Evolutionary conservation across 64 coral and sea anemone species (phyloP), one percentile per base, ranked within the genome.

Genomic region (Stichodactyla helianthus): DNA sequence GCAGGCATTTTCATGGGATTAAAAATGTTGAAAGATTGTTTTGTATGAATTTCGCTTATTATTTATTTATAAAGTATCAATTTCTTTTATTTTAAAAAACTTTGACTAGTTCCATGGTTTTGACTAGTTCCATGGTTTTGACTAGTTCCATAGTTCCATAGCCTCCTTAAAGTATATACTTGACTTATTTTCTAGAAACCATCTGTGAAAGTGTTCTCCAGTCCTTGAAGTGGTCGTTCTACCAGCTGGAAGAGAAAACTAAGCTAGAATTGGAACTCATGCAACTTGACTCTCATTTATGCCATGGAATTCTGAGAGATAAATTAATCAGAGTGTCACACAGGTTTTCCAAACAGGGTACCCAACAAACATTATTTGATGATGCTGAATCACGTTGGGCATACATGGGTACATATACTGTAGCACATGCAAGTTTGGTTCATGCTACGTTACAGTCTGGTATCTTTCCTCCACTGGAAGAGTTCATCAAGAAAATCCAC

Each of bases 171-270:
- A 15, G n/a, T 77, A 17, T 93, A 15, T 64, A 70, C 50, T 71
- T 71, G 7, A 23, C 20, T 74, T 74, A 31, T 74, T 19, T 89
- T 91, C 28, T 50, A 99, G 97, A 95, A 74, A 84, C 77, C 18
- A 91, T 99, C 55, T 99, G 93, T 81, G 56, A 84, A 76, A 93
- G 82, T 53, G 93, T 99, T 20, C 77, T 99, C 23, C 59, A 93
- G 71, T 88, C 97, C 15, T 82, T 99, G 2, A 99, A 99, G 83
- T 83, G 57, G 10, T 99, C 97, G 60, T 94, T 99, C 59, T 25
- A 68, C n/a, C 89, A 94, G 20, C 88, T 99, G 28, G 97, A 99
- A 76, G 97, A 94, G 22, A 99, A 99, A 63, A 99, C 97, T 13
- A 91, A 85, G 77, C 93, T 99, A 74, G 97, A 99, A 77, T 88